phyloP scores from a whole-genome alignment of 2,888 invertebrate genomes.

The Spodoptera littoralis region DNA sequence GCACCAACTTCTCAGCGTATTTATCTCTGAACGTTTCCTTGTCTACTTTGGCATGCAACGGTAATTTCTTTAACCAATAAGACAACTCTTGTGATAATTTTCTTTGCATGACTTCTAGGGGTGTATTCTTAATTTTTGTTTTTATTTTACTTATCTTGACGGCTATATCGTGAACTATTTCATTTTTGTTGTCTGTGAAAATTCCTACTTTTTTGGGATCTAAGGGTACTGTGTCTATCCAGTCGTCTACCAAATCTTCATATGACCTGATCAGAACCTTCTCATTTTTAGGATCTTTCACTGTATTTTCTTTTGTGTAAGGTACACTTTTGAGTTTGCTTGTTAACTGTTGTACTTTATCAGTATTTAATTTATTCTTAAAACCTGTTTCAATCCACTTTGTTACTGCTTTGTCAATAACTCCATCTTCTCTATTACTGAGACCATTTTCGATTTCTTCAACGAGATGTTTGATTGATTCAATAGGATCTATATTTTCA shows the following conservation, averaged over 20 bases:
- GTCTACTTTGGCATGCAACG: slow-evolving; percentile 26
- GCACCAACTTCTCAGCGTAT: slow-evolving; percentile 31
- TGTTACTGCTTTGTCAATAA: slow-evolving; percentile 19
- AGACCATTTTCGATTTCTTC: slow-evolving; percentile 22
- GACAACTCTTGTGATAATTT: slow-evolving; percentile 35
- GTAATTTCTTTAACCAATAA: slow-evolving; percentile 51
- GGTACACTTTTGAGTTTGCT: slow-evolving; percentile 24
- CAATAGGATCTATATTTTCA: slow-evolving; percentile 10
- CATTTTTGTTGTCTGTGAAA: slow-evolving; percentile 31
- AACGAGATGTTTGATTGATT: slow-evolving; percentile 35
- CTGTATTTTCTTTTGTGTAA: background rate
- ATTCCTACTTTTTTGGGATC: slow-evolving; percentile 3
- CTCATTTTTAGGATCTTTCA: slow-evolving; percentile 21
- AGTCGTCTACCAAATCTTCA: slow-evolving; percentile 45
- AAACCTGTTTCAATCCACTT: slow-evolving; percentile 37
- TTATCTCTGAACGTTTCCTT: slow-evolving; percentile 20
- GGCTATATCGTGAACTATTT: slow-evolving; percentile 42
- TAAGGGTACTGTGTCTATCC: slow-evolving; percentile 39
- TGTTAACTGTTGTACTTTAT: slow-evolving; percentile 25
- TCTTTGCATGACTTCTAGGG: slow-evolving; percentile 3
- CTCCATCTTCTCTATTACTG: slow-evolving; percentile 3
- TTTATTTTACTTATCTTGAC: slow-evolving; percentile 31
- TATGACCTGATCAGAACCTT: slow-evolving; percentile 28
- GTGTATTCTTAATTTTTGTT: slow-evolving; percentile 5
- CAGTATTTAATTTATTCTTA: slow-evolving; percentile 15